phyloP scores from a whole-genome alignment of 2,888 invertebrate genomes.

The Drosophila kambysellisi region DNA sequence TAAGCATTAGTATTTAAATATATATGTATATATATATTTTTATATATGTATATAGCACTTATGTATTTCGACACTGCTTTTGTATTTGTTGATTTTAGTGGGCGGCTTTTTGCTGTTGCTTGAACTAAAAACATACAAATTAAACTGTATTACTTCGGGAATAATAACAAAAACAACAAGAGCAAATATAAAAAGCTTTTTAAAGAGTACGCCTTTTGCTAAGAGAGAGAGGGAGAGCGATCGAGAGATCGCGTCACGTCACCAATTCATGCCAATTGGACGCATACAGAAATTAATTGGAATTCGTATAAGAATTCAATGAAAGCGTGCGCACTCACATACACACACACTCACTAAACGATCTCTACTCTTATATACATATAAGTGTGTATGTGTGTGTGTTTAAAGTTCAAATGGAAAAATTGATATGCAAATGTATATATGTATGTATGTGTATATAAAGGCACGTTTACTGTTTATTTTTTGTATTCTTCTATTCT shows the following conservation, averaged over 20 bases:
- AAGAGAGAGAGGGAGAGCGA: constrained; percentile 23
- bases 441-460: constrained; percentile 53
- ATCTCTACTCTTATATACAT: background rate
- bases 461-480: constrained; percentile 18
- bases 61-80: constrained; percentile 26
- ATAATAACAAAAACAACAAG: constrained; percentile 55
- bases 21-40: constrained; percentile 1
- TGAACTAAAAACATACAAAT: constrained; percentile 58
- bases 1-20: constrained; percentile 11
- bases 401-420: constrained; percentile 78
- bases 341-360: constrained; percentile 21
- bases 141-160: constrained; percentile 55
- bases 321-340: constrained; percentile 62
- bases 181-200: constrained; percentile 45
- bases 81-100: constrained; percentile 46
- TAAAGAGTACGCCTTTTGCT: constrained; percentile 18
- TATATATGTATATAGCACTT: constrained; percentile 6
- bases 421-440: constrained; percentile 34
- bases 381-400: constrained; percentile 24
- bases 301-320: constrained; percentile 80
- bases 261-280: constrained; percentile 81
- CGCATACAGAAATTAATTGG: constrained; percentile 77
- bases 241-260: constrained; percentile 72
- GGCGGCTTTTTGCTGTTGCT: constrained; percentile 63
- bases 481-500: constrained; percentile 26